Base-by-base conservation (phyloP, 2,888 invertebrate genomes). In the Napeogenes inachia region DNA sequence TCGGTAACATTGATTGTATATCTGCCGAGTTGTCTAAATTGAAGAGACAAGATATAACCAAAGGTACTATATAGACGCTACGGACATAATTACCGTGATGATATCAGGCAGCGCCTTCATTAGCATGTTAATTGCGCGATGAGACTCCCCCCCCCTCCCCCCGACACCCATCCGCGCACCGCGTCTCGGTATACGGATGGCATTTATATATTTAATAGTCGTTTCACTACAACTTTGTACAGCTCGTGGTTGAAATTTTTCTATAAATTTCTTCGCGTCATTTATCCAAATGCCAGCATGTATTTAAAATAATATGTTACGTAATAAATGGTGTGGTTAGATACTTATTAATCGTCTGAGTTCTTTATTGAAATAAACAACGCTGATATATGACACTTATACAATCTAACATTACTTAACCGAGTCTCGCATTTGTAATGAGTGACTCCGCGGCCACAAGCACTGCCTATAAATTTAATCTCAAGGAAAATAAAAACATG, bases 401-500 rank as follows among this genome's bases (percentile, higher is more conserved):
- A 85, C 81, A 83, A 82, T 85, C 84, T 85, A 85, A 86, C 85
- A 87, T 86, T 82, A 84, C 79, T 83, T 79, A 81, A 77, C 77
- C 74, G 77, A 77, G 82, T 80, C 78, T 75, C 81, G 84, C 84
- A 85, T 87, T 87, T 81, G 85, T 88, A 85, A 87, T 84, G 85
- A 87, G 85, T 85, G 87, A 87, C 85, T 84, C 83, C 76, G 80
- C 76, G 79, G 80, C 79, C 79, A 79, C 84, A 80, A 84, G 78
- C 85, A 75, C 77, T 79, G 84, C 77, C 83, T 84, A 89, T 90
- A 89, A 90, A 90, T 90, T 89, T 88, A 87, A 89, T 88, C 89
- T 90, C 87, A 87, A 89, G 89, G 88, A 89, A 89, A 89, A 89
- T 89, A 88, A 89, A 90, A 89, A 89, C 90, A 85, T 88, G 88